A percentile compares a stretch with the other conserved stretches of the same genome.
Evolutionary conservation across 1,140 invertebrate species (phyloP).

Genomic region (Solenopsis invicta): DNA sequence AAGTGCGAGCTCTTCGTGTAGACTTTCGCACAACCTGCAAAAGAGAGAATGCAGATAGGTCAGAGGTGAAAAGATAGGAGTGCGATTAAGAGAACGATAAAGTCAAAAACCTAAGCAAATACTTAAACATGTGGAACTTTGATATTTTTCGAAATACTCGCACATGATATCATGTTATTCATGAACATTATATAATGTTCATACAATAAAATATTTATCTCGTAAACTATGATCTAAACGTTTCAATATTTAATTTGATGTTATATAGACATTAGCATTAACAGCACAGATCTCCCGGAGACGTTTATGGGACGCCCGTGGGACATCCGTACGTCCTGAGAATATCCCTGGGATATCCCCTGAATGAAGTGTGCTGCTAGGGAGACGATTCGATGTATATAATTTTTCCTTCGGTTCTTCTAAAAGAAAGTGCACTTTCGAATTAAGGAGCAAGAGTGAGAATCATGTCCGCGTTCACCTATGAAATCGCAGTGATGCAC

Average conservation of each 20-base stretch:
- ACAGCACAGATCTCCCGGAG: no score
- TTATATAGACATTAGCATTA: neutral
- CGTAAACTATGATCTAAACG: neutral
- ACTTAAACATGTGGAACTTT: neutral
- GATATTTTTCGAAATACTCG: neutral
- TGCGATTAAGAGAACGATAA: neutral
- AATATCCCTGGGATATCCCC: no score
- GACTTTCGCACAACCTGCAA: constrained; percentile 98
- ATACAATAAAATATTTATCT: no score
- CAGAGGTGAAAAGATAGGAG: neutral
- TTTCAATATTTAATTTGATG: constrained; percentile 1
- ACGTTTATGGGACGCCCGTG: no score
- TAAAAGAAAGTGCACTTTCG: no score
- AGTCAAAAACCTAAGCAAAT: neutral
- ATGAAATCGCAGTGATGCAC: constrained; percentile 98
- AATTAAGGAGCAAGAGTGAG: neutral
- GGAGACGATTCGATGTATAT: neutral
- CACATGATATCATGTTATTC: no score
- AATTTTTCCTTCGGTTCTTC: neutral
- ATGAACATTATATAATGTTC: no score
- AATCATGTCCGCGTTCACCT: constrained; percentile 88
- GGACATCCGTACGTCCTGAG: no score
- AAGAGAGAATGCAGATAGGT: neutral
- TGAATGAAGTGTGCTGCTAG: no score
- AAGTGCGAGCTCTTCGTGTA: constrained; percentile 99